phyloP scores from a whole-genome alignment of 2,888 invertebrate genomes.

The Andrena dorsata region DNA sequence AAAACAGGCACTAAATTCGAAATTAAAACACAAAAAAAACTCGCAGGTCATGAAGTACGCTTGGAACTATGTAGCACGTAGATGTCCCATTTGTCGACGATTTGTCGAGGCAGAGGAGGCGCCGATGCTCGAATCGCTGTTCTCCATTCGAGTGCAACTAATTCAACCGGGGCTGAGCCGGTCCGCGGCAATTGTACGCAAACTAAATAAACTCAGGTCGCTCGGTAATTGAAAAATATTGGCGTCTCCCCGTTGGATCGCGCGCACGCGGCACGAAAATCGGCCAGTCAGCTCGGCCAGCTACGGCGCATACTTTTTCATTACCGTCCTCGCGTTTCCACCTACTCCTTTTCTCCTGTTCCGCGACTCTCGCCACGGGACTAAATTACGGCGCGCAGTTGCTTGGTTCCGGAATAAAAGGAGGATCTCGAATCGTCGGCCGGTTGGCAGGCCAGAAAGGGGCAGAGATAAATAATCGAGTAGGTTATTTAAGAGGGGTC shows the following conservation, averaged over 20 bases:
- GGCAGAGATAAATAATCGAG: constrained; percentile 55
- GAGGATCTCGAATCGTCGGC: constrained; percentile 36
- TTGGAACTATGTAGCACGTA: constrained; percentile 1
- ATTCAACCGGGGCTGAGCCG: constrained; percentile 36
- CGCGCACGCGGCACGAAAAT: constrained; percentile 57
- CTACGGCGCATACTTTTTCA: constrained; percentile 69
- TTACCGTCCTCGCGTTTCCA: constrained; percentile 62
- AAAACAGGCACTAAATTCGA: no score
- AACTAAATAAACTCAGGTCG: constrained; percentile 49
- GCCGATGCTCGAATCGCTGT: background rate
- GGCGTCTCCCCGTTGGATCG: constrained; percentile 37
- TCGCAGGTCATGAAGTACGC: no score
- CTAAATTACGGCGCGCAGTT: constrained; percentile 55
- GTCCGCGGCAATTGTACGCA: constrained; percentile 35
- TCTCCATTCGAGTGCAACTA: constrained; percentile 30
- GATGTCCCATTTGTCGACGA: background rate
- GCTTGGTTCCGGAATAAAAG: constrained; percentile 49
- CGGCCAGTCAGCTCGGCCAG: constrained; percentile 55
- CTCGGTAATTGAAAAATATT: constrained; percentile 71
- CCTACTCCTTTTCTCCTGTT: constrained; percentile 29
- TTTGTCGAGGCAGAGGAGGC: background rate
- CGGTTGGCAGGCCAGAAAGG: constrained; percentile 24
- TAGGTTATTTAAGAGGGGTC: constrained; percentile 43
- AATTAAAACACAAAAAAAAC: no score
- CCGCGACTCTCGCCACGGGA: constrained; percentile 27